Conservation (phyloP, 2,888 invertebrate species). For the Aquatica leii region DNA sequence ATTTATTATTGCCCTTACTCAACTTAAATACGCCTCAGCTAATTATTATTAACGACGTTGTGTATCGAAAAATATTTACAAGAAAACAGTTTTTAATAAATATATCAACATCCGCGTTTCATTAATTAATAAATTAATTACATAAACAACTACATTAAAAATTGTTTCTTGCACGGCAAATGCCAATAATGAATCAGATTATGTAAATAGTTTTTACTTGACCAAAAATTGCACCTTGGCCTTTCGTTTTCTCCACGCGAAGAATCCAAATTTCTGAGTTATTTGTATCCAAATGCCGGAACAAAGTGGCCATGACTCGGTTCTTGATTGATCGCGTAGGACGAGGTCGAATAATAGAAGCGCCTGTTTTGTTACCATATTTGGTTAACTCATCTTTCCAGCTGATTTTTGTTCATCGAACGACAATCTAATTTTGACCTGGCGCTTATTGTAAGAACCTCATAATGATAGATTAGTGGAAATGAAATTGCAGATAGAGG, state of each 20-base stretch:
- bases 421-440: too few relatives aligned
- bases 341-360: too few relatives aligned
- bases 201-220: conserved; percentile 2
- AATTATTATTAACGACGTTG: too few relatives aligned
- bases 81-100: too few relatives aligned
- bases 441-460: too few relatives aligned
- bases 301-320: conserved; percentile 15
- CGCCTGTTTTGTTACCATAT: too few relatives aligned
- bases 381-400: too few relatives aligned
- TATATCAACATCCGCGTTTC: conserved; percentile 1
- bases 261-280: not conserved
- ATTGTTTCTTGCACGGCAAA: not conserved
- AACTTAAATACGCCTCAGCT: too few relatives aligned
- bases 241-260: not conserved
- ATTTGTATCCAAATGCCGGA: conserved; percentile 8
- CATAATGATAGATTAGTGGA: too few relatives aligned
- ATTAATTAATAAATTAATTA: conserved; percentile 9
- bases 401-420: too few relatives aligned
- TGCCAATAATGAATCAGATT: conserved; percentile 7
- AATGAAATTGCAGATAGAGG: too few relatives aligned
- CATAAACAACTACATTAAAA: conserved; percentile 5
- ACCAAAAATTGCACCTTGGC: conserved; percentile 2
- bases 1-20: too few relatives aligned
- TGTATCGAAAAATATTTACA: not conserved
- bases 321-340: not conserved